Evolutionary conservation across 2,113 vertebrate species (phyloP).

Genomic region (Neotoma lepida): DNA sequence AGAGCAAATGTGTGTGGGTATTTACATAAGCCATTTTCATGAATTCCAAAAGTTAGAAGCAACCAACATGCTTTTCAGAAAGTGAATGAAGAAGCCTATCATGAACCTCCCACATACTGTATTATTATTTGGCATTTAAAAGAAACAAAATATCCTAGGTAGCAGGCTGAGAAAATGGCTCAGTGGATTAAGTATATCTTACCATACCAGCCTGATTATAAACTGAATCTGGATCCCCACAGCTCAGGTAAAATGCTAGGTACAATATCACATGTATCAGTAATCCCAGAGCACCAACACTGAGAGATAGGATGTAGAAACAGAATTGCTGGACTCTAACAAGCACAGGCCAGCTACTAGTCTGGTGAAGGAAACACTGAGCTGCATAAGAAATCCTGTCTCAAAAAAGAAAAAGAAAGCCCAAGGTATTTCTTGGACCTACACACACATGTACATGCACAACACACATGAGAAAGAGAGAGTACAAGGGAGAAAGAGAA

Average conservation of each 20-base stretch:
- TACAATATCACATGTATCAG: not conserved
- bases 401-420: not conserved
- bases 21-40: not conserved
- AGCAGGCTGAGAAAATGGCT: not conserved
- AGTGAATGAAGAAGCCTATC: not conserved
- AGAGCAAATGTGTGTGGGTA: not conserved
- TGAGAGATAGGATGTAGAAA: not conserved
- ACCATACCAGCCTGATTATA: not conserved
- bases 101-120: not conserved
- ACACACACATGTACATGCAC: not conserved
- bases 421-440: not conserved
- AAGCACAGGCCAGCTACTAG: not conserved
- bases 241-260: not conserved
- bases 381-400: not conserved
- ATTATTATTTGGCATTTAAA: not conserved
- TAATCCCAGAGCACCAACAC: not conserved
- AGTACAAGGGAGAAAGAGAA: not conserved
- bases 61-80: not conserved
- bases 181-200: not conserved
- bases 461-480: not conserved
- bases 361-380: not conserved
- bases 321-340: not conserved
- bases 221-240: not conserved
- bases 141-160: not conserved
- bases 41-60: not conserved